Percentiles rank a stretch among this genome's conserved stretches.
phyloP scores from a whole-genome alignment of 2,888 invertebrate species.

The Hirtodrosophila duncani region DNA sequence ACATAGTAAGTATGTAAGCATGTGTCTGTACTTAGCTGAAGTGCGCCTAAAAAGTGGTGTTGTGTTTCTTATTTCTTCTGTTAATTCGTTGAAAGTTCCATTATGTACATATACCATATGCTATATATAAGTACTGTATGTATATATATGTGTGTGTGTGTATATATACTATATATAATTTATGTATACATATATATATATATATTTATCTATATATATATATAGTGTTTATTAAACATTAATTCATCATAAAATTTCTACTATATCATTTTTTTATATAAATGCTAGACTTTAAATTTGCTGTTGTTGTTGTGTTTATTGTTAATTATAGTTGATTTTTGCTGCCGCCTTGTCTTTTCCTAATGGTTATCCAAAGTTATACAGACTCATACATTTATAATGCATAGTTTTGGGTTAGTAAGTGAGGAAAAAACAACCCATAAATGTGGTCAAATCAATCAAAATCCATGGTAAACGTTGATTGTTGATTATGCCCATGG shows the following conservation, averaged over 20 bases:
- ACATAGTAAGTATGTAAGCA: background rate
- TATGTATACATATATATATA: constrained; percentile 7
- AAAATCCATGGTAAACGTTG: no score
- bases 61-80: constrained; percentile 35
- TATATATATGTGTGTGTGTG: constrained; percentile 1
- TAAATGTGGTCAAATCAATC: no score
- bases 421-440: no score
- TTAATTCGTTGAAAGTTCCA: constrained; percentile 68
- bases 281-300: constrained; percentile 65
- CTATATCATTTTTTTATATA: constrained; percentile 36
- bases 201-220: no score
- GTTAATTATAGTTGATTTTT: constrained; percentile 1
- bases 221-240: constrained; percentile 6
- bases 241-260: constrained; percentile 28
- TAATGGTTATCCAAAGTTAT: background rate
- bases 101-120: constrained; percentile 39
- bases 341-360: constrained; percentile 5
- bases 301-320: constrained; percentile 1
- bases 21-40: background rate
- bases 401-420: background rate
- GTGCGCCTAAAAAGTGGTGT: constrained; percentile 29
- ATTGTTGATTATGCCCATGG: no score
- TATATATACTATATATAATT: constrained; percentile 11
- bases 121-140: constrained; percentile 15
- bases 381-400: background rate